Evolutionary conservation across 2,888 invertebrate genomes (phyloP).

Genomic region (Elysia crispata): DNA sequence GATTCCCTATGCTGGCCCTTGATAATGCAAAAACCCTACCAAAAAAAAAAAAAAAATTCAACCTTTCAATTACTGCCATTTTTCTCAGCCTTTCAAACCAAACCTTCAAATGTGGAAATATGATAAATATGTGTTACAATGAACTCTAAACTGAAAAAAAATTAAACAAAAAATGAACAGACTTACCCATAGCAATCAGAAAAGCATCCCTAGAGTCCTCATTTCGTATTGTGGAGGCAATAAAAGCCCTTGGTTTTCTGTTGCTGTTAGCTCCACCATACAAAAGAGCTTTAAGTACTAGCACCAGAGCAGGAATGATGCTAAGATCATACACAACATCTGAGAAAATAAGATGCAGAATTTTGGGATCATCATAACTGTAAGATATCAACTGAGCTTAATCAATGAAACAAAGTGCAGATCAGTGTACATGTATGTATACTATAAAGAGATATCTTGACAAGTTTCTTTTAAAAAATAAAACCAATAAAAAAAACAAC

Average conservation of each 20-base stretch:
- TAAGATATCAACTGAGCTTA: background rate
- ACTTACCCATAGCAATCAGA: conserved; percentile 67
- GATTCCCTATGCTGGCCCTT: no score
- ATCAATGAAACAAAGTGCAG: background rate
- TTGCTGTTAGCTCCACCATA: conserved; percentile 46
- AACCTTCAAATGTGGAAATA: no score
- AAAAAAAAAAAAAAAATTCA: no score
- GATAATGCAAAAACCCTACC: no score
- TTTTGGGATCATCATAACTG: background rate
- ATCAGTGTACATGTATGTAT: background rate
- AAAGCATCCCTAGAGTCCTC: conserved; percentile 72
- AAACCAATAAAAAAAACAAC: no score
- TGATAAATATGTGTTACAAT: no score
- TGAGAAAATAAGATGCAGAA: conserved; percentile 49
- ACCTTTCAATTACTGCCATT: no score
- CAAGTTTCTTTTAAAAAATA: no score
- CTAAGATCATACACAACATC: conserved; percentile 72
- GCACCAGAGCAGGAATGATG: conserved; percentile 70
- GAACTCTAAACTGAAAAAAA: no score
- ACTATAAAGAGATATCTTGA: background rate
- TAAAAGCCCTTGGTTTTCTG: conserved; percentile 60
- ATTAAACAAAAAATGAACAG: no score
- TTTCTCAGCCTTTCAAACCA: no score
- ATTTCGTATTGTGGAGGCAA: conserved; percentile 70
- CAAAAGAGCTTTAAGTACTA: conserved; percentile 57